Evolutionary conservation across 2,113 vertebrate genomes (phyloP).

Genomic region (Seriola rivoliana): DNA sequence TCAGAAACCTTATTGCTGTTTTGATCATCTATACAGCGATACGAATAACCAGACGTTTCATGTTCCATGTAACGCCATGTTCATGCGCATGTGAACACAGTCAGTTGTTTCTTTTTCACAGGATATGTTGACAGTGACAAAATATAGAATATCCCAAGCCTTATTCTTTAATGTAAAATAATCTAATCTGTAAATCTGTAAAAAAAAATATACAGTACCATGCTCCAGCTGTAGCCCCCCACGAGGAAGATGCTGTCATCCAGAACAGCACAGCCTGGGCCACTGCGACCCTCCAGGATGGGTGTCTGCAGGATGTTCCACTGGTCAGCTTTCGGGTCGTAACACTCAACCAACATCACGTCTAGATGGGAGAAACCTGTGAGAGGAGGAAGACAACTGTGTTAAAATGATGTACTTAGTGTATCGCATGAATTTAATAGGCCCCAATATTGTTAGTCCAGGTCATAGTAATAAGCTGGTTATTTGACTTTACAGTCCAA

Average conservation of each 20-base stretch:
- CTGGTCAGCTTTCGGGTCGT: constrained; percentile 97
- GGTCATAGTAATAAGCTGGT: background rate
- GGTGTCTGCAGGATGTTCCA: constrained; percentile 99
- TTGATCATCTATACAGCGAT: too few relatives aligned
- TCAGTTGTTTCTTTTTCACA: too few relatives aligned
- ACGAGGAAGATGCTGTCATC: constrained; percentile 97
- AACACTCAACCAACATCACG: constrained; percentile 98
- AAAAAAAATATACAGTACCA: constrained; percentile 84
- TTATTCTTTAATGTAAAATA: background rate
- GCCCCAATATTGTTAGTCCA: background rate
- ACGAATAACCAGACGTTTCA: too few relatives aligned
- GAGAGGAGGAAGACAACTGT: background rate
- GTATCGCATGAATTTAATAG: background rate
- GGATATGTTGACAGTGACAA: too few relatives aligned
- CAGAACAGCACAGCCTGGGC: constrained; percentile 94
- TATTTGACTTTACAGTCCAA: background rate
- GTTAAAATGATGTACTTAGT: background rate
- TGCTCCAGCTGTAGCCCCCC: constrained; percentile 99
- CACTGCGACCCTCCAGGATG: constrained; percentile 97
- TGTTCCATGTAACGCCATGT: too few relatives aligned
- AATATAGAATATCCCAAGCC: background rate
- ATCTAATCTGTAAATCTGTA: background rate
- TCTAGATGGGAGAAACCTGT: constrained; percentile 98
- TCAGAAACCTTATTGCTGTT: too few relatives aligned
- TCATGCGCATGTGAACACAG: too few relatives aligned